phyloP scores from a whole-genome alignment of 2,888 invertebrate genomes.

The Cryptosula pallasiana region DNA sequence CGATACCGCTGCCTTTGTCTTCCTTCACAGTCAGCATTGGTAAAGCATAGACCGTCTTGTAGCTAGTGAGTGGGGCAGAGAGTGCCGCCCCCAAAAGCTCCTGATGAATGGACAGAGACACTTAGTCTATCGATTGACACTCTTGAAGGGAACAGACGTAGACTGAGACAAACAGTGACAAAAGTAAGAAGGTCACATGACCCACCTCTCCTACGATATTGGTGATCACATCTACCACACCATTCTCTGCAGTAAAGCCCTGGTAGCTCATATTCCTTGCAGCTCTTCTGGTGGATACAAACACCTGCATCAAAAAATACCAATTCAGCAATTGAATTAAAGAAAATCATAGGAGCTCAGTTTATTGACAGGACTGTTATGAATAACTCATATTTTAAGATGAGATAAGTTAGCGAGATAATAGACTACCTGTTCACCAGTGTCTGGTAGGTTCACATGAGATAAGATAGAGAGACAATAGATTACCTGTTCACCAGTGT shows the following conservation, averaged over 20 bases:
- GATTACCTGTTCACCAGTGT: too few relatives aligned
- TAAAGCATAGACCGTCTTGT: conserved; percentile 79
- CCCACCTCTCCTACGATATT: conserved; percentile 53
- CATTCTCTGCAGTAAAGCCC: conserved; percentile 75
- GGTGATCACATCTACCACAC: conserved; percentile 66
- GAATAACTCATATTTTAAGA: too few relatives aligned
- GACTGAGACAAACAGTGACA: background rate
- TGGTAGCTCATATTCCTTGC: conserved; percentile 95
- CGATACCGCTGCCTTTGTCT: conserved; percentile 93
- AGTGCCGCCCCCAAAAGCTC: conserved; percentile 79
- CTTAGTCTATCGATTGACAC: background rate
- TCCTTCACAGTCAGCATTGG: conserved; percentile 97
- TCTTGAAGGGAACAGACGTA: background rate
- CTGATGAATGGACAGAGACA: conserved; percentile 36
- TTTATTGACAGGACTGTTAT: too few relatives aligned
- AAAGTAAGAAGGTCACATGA: too few relatives aligned
- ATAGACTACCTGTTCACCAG: too few relatives aligned
- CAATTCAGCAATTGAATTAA: too few relatives aligned
- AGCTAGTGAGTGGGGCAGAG: conserved; percentile 76
- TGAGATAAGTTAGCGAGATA: too few relatives aligned
- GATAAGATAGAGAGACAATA: too few relatives aligned
- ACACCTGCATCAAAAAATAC: conserved; percentile 62
- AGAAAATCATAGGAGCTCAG: too few relatives aligned
- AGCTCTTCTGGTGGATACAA: conserved; percentile 78
- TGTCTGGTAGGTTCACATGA: too few relatives aligned